These are phyloP conservation scores for Alviniconcha marisindica DNA, from an alignment of 1,140 invertebrate species.

Conservation along the genomic window DNA sequence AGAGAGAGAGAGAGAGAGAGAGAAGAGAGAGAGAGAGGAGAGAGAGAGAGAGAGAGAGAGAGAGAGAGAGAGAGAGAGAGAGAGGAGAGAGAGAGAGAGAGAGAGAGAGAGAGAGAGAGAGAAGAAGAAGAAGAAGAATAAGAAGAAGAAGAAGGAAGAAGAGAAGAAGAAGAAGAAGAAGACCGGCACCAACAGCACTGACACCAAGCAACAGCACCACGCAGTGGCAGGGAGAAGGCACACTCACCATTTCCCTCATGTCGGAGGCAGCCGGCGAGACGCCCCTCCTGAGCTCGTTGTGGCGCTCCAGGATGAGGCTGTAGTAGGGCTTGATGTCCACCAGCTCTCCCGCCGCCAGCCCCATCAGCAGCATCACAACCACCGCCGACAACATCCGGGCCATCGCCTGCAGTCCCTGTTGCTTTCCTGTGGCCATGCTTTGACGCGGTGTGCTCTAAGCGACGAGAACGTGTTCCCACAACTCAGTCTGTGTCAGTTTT, in stretches of 20 bases:
- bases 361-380: not conserved
- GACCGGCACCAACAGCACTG: too few relatives aligned
- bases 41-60: not conserved
- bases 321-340: constrained; percentile 39
- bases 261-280: constrained; percentile 9
- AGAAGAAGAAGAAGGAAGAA: too few relatives aligned
- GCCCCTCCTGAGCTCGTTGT: constrained; percentile 29
- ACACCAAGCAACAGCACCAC: too few relatives aligned
- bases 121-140: too few relatives aligned
- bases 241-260: constrained; percentile 38
- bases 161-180: too few relatives aligned
- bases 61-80: not conserved
- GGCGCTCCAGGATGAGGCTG: constrained; percentile 26
- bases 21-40: not conserved
- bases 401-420: too few relatives aligned
- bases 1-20: not conserved
- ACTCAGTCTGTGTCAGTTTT: too few relatives aligned
- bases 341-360: not conserved
- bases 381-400: not conserved
- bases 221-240: too few relatives aligned
- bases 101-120: too few relatives aligned
- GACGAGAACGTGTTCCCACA: too few relatives aligned
- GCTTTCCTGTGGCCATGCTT: too few relatives aligned
- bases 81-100: not conserved
- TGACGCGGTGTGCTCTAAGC: too few relatives aligned